phyloP scores from a whole-genome alignment of 2,113 vertebrate species.

The Ammodytes marinus region DNA sequence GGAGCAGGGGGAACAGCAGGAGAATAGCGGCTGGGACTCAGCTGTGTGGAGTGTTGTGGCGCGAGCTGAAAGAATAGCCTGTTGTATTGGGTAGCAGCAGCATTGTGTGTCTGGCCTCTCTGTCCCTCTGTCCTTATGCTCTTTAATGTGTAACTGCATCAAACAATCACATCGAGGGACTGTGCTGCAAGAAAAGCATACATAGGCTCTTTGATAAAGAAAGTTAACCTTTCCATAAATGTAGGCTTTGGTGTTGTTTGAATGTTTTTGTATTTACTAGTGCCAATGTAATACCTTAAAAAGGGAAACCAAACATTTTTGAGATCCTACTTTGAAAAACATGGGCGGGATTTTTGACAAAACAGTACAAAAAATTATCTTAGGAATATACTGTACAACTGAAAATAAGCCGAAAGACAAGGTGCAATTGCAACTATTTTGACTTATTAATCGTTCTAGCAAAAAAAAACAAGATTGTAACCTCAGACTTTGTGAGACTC shows the following conservation, averaged over 20 bases:
- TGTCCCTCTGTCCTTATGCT: conserved; percentile 49
- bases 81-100: conserved; percentile 85
- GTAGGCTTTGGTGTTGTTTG: conserved; percentile 2
- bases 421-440: not conserved
- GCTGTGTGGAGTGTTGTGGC: conserved; percentile 83
- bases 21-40: conserved; percentile 82
- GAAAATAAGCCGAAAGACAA: not conserved
- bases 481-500: not conserved
- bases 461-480: too few species aligned
- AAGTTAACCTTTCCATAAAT: conserved; percentile 8
- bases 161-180: conserved; percentile 51
- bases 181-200: conserved; percentile 24
- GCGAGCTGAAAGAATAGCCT: conserved; percentile 88
- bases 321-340: not conserved
- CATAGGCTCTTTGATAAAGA: conserved; percentile 34
- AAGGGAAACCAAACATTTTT: not conserved
- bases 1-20: conserved; percentile 80
- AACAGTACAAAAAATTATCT: too few species aligned
- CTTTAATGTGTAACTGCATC: conserved; percentile 62
- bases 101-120: conserved; percentile 77
- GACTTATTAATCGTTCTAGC: not conserved
- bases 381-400: not conserved
- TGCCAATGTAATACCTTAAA: not conserved
- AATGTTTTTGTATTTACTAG: not conserved
- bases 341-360: not conserved